Evolutionary conservation across 2,113 vertebrate species (phyloP), one percentile per base, ranked within the genome.

Genomic region (Rhea americana): DNA sequence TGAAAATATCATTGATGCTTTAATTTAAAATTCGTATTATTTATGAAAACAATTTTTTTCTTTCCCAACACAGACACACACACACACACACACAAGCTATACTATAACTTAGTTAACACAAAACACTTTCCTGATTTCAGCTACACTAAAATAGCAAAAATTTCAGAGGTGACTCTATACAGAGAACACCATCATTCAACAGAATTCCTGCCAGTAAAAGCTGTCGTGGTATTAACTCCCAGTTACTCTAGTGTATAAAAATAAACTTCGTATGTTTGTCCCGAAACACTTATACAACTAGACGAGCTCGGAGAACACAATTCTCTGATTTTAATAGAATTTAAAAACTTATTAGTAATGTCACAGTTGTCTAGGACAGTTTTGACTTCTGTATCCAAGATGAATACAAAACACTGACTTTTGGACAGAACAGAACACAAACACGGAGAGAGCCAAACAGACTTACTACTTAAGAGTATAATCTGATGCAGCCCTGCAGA

Each of bases 61-160:
- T n/a, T 22, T 6, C 16, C 8, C 19, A 62, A 83, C 76, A 93
- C 25, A 81, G 79, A 93, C 8, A 35, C 26, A 37, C 8, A 21
- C 66, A 93, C 95, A 21, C 61, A 89, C 93, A 95, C 86, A 89
- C 66, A 93, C 92, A 84, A 89, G 82, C 41, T 45, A 35, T 78
- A 58, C 45, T 73, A 19, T 18, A 76, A 79, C 10, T 22, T 13
- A 87, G 26, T 41, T 72, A 39, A 85, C 82, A 91, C 16, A 80
- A 59, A 82, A 55, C 21, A 32, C 24, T 85, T 11, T 25, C 32
- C 56, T 84, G 80, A 71, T 39, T 94, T 74, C 37, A 71, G 65
- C 50, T 71, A 55, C 51, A 43, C 73, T 89, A 41, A 45, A 90
- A 67, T 13, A 68, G 62, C 68, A 84, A 70, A 12, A 72, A 37